Conservation (phyloP, 1,140 invertebrate genomes). For the Dryas iulia region DNA sequence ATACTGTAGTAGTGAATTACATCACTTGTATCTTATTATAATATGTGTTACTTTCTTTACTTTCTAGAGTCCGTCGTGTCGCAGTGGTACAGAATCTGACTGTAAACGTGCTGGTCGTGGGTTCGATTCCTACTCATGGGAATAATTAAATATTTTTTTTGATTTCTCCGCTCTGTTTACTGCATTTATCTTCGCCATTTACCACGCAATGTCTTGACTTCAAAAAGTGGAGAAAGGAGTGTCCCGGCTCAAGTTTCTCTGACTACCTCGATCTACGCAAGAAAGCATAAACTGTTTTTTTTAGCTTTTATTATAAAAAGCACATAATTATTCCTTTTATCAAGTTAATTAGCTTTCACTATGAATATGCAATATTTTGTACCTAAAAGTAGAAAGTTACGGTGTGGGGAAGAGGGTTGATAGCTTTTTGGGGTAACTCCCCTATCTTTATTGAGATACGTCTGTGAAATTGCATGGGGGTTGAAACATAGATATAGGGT, state of each 20-base stretch:
- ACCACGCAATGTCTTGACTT: no score
- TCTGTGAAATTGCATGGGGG: slow-evolving; percentile 12
- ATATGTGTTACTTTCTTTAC: background rate
- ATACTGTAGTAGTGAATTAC: background rate
- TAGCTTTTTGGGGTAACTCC: slow-evolving; percentile 24
- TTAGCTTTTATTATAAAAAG: background rate
- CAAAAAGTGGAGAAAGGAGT: no score
- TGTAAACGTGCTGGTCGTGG: no score
- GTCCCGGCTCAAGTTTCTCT: no score
- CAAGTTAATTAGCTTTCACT: slow-evolving; percentile 40
- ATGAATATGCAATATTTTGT: slow-evolving; percentile 40
- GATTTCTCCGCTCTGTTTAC: no score
- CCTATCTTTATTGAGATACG: slow-evolving; percentile 10
- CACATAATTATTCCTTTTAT: background rate
- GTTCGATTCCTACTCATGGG: no score
- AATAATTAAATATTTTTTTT: no score
- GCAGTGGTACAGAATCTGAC: no score
- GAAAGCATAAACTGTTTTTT: no score
- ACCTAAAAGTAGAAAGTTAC: slow-evolving; percentile 31
- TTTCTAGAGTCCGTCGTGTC: no score
- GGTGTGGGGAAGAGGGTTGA: slow-evolving; percentile 6
- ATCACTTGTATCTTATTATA: background rate
- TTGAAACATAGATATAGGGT: background rate
- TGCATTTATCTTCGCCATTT: no score
- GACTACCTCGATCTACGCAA: no score